Evolutionary conservation across 1,140 invertebrate species (phyloP).

Genomic region (Andrena cerasifolii): DNA sequence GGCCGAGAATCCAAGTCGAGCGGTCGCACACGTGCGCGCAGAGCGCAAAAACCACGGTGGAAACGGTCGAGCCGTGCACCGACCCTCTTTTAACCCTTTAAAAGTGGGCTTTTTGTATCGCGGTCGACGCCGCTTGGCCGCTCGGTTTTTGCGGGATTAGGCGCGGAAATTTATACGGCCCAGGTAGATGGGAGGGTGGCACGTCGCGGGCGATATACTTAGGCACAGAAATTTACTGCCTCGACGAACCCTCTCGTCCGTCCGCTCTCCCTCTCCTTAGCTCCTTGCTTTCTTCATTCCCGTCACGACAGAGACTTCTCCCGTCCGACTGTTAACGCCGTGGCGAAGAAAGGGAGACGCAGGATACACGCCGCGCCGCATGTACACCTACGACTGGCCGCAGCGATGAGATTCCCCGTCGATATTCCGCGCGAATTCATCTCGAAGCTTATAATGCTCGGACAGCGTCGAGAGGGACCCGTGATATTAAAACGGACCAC

Average conservation of each 20-base stretch:
- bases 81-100: constrained; percentile 22
- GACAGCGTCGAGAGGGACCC: not conserved
- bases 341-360: not conserved
- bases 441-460: constrained; percentile 19
- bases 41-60: not conserved
- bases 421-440: constrained; percentile 19
- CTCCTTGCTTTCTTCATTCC: not conserved
- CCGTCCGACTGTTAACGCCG: too few relatives aligned
- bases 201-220: constrained; percentile 5
- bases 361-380: not conserved
- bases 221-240: not conserved
- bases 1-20: constrained; percentile 42
- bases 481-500: constrained; percentile 38
- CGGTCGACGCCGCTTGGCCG: constrained; percentile 9
- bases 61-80: not conserved
- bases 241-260: not conserved
- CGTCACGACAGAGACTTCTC: not conserved
- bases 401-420: not conserved
- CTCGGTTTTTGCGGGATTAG: constrained; percentile 27
- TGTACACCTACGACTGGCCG: too few relatives aligned
- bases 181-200: not conserved
- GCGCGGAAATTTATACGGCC: constrained; percentile 17
- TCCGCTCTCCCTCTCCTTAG: not conserved
- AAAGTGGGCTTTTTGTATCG: not conserved
- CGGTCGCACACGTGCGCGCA: not conserved